Base-by-base conservation (phyloP, 92 coral and sea anemone genomes). In the Hydrozoanthus gracilis region DNA sequence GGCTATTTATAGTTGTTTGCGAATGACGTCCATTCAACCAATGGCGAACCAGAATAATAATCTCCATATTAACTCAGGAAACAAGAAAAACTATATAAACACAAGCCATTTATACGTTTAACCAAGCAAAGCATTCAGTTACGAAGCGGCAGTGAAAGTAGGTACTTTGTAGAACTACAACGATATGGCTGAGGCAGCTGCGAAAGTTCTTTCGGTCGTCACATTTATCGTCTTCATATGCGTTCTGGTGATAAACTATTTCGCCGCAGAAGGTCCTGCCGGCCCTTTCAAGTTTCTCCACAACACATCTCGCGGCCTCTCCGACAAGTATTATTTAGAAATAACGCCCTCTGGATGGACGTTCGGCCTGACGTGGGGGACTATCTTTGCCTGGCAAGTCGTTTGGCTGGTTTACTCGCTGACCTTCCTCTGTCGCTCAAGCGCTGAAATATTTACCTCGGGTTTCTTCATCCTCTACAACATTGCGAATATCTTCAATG, bases 271-370 rank as follows among this genome's bases (percentile, higher is more conserved):
- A 73, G 89, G 87, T 10, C 84, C 64, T 9, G 60, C 76, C 20
- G 92, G 92, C 50, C 92, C 92, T 0, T 87, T 90, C n/a, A 73
- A 62, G 77, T 51, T 65, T 27, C 82, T 90, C 13, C 82, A 76
- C 82, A 52, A 76, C 82, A 76, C 82, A 54, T 76, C 66, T 27
- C 50, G 82, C 2, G 82, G 46, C 15, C 82, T 76, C 16, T 76
- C 82, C 46, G 90, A 88, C 64, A 86, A 72, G 55, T 94, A 88
- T 48, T 83, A 88, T 76, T 83, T 94, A 48, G 94, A 92, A 51
- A 92, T 96, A 14, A 96, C 98, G 5, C 98, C 98, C 14, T 93
- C 98, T 4, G 95, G 95, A 39, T 96, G 98, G 98, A 95, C 98
- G 7, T 96, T 96, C 86, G 89, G 95, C 8, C 89, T 96, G 18